Evolutionary conservation across 2,797 vertebrate genomes (phyloP).

Genomic region (Esox masquinongy): DNA sequence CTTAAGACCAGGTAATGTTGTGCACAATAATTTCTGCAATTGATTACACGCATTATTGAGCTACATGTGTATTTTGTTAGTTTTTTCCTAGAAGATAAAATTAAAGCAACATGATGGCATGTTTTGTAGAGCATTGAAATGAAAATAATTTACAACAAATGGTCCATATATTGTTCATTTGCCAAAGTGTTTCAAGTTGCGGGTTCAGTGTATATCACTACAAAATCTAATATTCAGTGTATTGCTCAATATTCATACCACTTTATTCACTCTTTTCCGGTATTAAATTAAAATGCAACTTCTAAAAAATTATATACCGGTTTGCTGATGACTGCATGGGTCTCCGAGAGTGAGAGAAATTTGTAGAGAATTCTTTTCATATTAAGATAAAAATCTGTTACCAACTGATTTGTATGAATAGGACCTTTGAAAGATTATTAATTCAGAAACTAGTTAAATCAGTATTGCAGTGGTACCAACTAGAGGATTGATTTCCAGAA

Average conservation of each 20-base stretch:
- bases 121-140: background rate
- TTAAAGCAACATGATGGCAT: background rate
- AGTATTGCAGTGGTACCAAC: background rate
- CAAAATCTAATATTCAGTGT: background rate
- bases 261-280: background rate
- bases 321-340: conserved; percentile 64
- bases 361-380: conserved; percentile 59
- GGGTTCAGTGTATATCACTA: background rate
- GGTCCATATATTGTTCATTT: background rate
- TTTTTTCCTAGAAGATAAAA: background rate
- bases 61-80: background rate
- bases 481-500: too few relatives aligned
- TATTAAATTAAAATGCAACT: background rate
- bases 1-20: background rate
- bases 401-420: background rate
- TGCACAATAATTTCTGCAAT: background rate
- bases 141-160: background rate
- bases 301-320: conserved; percentile 2
- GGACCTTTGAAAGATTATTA: background rate
- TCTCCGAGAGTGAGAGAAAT: conserved; percentile 47
- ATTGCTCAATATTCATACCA: background rate
- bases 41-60: background rate
- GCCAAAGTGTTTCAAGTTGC: conserved; percentile 12
- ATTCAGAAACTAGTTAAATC: background rate
- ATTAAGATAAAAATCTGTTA: conserved; percentile 36